Evolutionary conservation across 2,113 vertebrate genomes (phyloP).

Genomic region (Marcusenius ussheri): DNA sequence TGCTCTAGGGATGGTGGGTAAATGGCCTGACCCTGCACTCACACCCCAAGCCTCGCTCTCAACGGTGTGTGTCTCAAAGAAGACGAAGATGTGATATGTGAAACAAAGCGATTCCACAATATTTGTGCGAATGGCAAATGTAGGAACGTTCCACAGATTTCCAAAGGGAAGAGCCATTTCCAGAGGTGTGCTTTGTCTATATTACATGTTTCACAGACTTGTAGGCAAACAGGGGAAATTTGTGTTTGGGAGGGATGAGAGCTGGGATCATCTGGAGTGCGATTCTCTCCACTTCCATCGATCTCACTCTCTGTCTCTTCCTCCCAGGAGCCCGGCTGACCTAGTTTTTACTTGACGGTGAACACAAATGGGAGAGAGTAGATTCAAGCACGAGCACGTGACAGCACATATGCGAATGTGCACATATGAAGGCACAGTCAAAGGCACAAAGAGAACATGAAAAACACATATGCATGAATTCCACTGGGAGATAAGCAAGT

Average conservation of each 20-base stretch:
- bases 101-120: not conserved
- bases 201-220: not conserved
- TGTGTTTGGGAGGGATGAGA: not conserved
- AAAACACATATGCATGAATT: not conserved
- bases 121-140: not conserved
- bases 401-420: slow-evolving; percentile 14
- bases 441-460: not conserved
- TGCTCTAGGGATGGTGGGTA: not conserved
- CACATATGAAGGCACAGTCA: not conserved
- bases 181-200: not conserved
- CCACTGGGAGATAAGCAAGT: not conserved
- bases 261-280: not conserved
- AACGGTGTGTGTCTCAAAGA: not conserved
- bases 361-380: not conserved
- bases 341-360: not conserved
- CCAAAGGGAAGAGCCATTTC: not conserved
- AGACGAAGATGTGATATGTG: not conserved
- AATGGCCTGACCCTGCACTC: not conserved
- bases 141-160: not conserved
- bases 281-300: not conserved
- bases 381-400: not conserved
- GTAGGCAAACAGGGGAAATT: not conserved
- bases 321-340: slow-evolving; percentile 22
- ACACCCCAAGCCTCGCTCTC: not conserved
- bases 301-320: not conserved